Evolutionary conservation across 2,113 vertebrate genomes (phyloP).

Genomic region (Dasyornis broadbenti): DNA sequence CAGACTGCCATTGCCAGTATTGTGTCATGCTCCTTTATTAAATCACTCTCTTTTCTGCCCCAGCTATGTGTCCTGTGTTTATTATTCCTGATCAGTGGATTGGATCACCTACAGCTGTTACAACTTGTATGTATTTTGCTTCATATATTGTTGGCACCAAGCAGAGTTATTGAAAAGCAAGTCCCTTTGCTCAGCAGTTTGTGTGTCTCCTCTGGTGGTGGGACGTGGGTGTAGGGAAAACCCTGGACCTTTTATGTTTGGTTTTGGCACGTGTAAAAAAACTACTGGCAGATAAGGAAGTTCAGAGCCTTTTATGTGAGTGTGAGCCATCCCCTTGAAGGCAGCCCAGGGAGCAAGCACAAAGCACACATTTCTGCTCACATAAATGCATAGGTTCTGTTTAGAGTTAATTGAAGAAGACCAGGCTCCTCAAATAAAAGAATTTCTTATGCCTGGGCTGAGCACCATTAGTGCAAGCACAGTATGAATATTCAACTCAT

Average conservation of each 20-base stretch:
- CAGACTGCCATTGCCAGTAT: neutral
- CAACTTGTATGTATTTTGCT: neutral
- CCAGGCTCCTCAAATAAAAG: neutral
- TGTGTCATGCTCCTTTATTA: neutral
- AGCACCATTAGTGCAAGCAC: neutral
- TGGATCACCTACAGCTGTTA: neutral
- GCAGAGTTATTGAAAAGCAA: neutral
- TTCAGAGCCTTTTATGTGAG: neutral
- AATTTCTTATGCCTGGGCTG: neutral
- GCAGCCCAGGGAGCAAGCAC: neutral
- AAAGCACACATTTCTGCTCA: neutral
- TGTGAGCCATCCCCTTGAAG: neutral
- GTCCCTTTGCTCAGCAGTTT: neutral
- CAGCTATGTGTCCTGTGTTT: neutral
- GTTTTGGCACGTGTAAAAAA: neutral
- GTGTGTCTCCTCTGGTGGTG: neutral
- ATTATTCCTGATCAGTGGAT: neutral
- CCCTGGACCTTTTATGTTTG: rapidly evolving
- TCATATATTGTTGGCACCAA: neutral
- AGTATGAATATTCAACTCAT: neutral
- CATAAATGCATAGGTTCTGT: neutral
- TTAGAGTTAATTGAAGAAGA: neutral
- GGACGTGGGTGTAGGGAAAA: neutral
- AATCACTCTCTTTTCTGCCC: neutral
- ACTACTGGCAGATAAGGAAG: neutral